Evolutionary conservation across 2,888 invertebrate species (phyloP), one percentile per base, ranked within the genome.

Genomic region (Tachystola acroxantha): DNA sequence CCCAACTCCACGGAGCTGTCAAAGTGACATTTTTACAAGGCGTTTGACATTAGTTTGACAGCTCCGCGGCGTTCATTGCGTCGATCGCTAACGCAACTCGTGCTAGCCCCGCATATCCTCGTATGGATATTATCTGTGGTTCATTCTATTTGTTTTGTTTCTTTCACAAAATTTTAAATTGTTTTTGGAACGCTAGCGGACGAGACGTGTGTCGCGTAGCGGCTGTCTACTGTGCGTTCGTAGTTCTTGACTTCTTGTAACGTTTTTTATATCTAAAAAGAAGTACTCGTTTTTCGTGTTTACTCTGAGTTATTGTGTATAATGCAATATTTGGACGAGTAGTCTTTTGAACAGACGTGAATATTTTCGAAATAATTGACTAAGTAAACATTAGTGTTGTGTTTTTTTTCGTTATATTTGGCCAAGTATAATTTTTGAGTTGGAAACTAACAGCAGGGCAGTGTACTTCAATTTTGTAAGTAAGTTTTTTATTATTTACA

Each of bases 381-480:
- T 54, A 68, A 64, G 65, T 53, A 69, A 66, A 64, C 57, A 58
- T 49, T 46, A 53, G 72, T 78, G 77, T 68, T 71, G 78, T 82
- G 78, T 76, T 74, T 74, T 70, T 50, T 68, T 71, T 6, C 16
- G 31, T 12, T 10, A n/a, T n/a, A n/a, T n/a, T n/a, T n/a, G n/a
- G n/a, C n/a, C n/a, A n/a, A n/a, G n/a, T n/a, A n/a, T n/a, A n/a
- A n/a, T n/a, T n/a, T n/a, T n/a, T n/a, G n/a, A n/a, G n/a, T n/a
- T n/a, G n/a, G 59, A 62, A 64, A 69, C 58, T 50, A 75, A 65
- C 75, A 77, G 73, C 78, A 74, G 75, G 70, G 71, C 80, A 84
- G 80, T 77, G 82, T 84, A 82, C 73, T 79, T 64, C 64, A 71
- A n/a, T 73, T 74, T 64, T 77, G 84, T 84, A 55, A 84, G 84